These are phyloP conservation scores for Pristionchus japonicus DNA, from an alignment of 2,888 invertebrate genomes.

Conservation along the genomic window DNA sequence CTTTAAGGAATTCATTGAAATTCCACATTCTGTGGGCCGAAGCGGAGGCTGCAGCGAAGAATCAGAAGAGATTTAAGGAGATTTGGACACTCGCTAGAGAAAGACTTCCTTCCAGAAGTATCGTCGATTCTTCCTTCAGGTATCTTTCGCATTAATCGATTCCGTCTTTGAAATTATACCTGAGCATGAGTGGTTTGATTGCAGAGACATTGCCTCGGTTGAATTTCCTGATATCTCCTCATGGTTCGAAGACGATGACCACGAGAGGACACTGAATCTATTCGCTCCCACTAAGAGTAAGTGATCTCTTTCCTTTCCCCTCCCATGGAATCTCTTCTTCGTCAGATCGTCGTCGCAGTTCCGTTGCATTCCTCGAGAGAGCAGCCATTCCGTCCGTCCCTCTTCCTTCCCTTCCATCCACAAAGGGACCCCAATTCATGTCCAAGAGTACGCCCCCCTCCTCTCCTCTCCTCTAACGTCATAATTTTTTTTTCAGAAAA, in stretches of 20 bases:
- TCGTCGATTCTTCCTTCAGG: slow-evolving; percentile 18
- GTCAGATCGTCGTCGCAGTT: slow-evolving; percentile 39
- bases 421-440: background rate
- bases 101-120: background rate
- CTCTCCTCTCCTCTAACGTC: background rate
- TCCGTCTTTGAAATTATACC: no score
- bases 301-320: background rate
- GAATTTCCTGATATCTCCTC: slow-evolving; percentile 24
- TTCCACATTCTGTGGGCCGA: slow-evolving; percentile 46
- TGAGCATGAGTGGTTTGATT: no score
- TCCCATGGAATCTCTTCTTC: background rate
- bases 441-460: background rate
- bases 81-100: slow-evolving; percentile 40
- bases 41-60: background rate
- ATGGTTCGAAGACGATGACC: slow-evolving; percentile 41
- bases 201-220: background rate
- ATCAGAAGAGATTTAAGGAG: slow-evolving; percentile 3
- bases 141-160: no score
- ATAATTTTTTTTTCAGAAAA: background rate
- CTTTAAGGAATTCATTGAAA: slow-evolving; percentile 33
- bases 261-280: slow-evolving; percentile 32
- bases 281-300: slow-evolving; percentile 20
- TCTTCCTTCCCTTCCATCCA: background rate
- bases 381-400: background rate
- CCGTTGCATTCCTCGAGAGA: slow-evolving; percentile 30